These are phyloP conservation scores for Tychaedon coryphoeus DNA, from an alignment of 2,113 vertebrate genomes.

Conservation along the genomic window DNA sequence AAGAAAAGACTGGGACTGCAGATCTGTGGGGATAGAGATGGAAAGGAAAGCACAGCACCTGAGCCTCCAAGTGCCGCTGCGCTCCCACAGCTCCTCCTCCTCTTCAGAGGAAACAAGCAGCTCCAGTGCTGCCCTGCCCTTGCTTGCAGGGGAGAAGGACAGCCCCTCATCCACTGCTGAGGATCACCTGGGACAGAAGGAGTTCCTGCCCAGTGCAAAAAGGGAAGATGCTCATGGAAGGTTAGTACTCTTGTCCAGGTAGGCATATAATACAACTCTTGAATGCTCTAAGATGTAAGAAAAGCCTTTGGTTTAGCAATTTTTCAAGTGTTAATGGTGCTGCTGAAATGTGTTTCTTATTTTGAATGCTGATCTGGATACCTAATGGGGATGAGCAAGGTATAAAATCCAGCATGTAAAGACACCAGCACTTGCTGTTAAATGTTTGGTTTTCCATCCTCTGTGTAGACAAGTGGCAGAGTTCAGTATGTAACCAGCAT, in stretches of 20 bases:
- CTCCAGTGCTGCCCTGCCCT: conserved; percentile 90
- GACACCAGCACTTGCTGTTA: background rate
- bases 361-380: background rate
- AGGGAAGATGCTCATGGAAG: conserved; percentile 78
- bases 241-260: conserved; percentile 66
- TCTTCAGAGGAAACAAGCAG: conserved; percentile 94
- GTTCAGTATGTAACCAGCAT: background rate
- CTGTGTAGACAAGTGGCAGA: background rate
- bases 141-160: conserved; percentile 88
- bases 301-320: background rate
- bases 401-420: background rate
- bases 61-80: conserved; percentile 88
- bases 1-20: conserved; percentile 82
- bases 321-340: background rate
- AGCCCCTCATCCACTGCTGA: conserved; percentile 84
- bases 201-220: conserved; percentile 68
- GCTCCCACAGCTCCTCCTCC: conserved; percentile 91
- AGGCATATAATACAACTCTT: background rate
- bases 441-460: background rate
- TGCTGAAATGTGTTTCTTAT: background rate
- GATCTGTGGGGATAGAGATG: conserved; percentile 78
- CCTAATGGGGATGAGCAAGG: background rate
- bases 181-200: conserved; percentile 72
- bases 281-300: background rate
- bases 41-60: conserved; percentile 87